These are phyloP conservation scores for Drosophila limbata DNA, from an alignment of 2,888 invertebrate genomes.

Conservation along the genomic window DNA sequence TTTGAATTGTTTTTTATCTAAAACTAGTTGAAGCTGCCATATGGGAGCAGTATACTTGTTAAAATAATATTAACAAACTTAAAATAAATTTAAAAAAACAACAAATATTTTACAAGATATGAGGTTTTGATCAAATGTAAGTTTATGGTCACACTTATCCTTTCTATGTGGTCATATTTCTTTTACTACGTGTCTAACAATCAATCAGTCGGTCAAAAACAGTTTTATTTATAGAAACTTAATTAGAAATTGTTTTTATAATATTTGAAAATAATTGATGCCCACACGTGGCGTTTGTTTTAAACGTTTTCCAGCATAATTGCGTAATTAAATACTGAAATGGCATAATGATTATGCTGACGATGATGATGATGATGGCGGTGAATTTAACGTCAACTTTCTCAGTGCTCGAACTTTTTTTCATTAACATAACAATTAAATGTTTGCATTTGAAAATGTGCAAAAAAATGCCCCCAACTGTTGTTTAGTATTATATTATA, in stretches of 20 bases:
- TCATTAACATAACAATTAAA: conserved; percentile 69
- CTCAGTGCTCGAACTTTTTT: conserved; percentile 45
- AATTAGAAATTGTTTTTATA: not conserved
- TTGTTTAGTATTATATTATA: conserved; percentile 12
- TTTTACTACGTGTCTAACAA: too few relatives aligned
- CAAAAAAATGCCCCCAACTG: conserved; percentile 8
- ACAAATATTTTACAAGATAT: too few relatives aligned
- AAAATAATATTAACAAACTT: too few relatives aligned
- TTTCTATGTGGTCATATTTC: too few relatives aligned
- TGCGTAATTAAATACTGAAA: conserved; percentile 10
- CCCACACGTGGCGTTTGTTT: not conserved
- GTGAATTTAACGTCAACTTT: conserved; percentile 56
- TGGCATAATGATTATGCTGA: conserved; percentile 37
- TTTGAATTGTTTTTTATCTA: too few relatives aligned
- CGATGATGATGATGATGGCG: conserved; percentile 15
- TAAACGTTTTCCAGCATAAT: conserved; percentile 3
- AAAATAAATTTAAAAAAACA: too few relatives aligned
- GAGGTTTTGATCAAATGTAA: too few relatives aligned
- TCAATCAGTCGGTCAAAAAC: not conserved
- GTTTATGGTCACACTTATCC: too few relatives aligned
- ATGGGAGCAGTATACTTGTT: too few relatives aligned
- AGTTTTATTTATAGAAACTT: not conserved
- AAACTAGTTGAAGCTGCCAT: too few relatives aligned
- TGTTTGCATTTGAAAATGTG: conserved; percentile 20
- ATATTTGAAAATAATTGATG: not conserved